These are phyloP conservation scores for Hyaena hyaena DNA, from an alignment of 2,113 vertebrate genomes.

Conservation along the genomic window DNA sequence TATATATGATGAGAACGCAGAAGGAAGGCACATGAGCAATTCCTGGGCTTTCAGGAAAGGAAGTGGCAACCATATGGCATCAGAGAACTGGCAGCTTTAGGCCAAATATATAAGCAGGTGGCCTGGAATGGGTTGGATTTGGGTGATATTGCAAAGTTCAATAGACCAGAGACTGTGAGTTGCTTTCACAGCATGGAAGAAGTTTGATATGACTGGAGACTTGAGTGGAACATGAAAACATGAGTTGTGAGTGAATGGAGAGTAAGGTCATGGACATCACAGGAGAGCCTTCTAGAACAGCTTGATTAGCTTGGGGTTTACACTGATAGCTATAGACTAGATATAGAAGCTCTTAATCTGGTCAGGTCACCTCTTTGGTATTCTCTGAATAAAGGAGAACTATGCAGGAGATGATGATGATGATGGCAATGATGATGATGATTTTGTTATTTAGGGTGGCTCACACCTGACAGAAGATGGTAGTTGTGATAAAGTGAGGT, in stretches of 20 bases:
- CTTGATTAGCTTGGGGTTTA: neutral
- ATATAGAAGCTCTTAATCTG: neutral
- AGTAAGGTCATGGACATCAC: rapidly evolving
- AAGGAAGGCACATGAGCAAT: neutral
- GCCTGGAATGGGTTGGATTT: neutral
- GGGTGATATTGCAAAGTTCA: neutral
- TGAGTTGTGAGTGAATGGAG: rapidly evolving
- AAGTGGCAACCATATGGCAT: neutral
- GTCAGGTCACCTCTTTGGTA: neutral
- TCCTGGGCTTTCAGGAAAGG: neutral
- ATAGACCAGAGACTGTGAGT: neutral
- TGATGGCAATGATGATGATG: neutral
- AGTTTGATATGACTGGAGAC: neutral
- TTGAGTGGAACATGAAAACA: neutral
- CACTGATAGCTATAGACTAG: neutral
- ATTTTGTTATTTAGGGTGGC: neutral
- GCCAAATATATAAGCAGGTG: neutral
- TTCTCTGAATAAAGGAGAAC: neutral
- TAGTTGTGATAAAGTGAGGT: neutral
- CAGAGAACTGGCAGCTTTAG: neutral
- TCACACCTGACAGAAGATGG: neutral
- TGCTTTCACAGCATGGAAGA: neutral
- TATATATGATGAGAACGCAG: neutral
- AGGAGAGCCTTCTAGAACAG: neutral
- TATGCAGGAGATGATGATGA: too few species aligned